Evolutionary conservation across 2,113 vertebrate species (phyloP).

Genomic region (Corythaixoides concolor): DNA sequence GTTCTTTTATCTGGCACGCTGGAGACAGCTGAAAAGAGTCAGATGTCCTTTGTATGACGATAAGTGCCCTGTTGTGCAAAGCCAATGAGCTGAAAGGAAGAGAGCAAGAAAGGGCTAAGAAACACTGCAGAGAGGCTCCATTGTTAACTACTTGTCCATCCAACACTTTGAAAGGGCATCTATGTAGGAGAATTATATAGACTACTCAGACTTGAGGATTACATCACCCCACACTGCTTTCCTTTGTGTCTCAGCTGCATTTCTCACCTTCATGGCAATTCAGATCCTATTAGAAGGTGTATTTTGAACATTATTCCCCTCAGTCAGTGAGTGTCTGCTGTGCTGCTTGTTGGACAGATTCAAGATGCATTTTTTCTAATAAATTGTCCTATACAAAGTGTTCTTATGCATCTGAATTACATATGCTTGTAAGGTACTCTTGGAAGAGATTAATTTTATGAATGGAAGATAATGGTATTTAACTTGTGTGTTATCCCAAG

Average conservation of each 20-base stretch:
- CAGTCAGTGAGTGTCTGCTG: neutral
- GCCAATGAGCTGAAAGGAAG: neutral
- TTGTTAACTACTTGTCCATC: conserved; percentile 12
- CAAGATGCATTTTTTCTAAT: neutral
- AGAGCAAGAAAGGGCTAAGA: conserved; percentile 27
- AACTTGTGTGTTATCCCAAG: neutral
- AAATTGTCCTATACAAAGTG: neutral
- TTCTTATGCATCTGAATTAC: neutral
- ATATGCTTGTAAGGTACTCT: neutral
- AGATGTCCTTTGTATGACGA: neutral
- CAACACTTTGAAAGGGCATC: neutral
- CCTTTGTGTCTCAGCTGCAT: neutral
- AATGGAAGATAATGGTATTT: conserved; percentile 10
- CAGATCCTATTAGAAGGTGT: conserved; percentile 4
- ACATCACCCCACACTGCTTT: conserved; percentile 17
- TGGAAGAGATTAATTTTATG: conserved; percentile 11
- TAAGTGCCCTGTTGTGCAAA: conserved; percentile 25
- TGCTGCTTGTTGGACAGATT: neutral
- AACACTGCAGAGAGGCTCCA: neutral
- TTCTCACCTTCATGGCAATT: neutral
- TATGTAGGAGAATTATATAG: neutral
- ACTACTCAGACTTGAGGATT: neutral
- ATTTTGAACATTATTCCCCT: neutral
- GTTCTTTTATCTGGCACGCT: neutral
- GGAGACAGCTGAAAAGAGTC: conserved; percentile 17